Evolutionary conservation across 2,888 invertebrate species (phyloP).

Genomic region (Eupithecia subfuscata): DNA sequence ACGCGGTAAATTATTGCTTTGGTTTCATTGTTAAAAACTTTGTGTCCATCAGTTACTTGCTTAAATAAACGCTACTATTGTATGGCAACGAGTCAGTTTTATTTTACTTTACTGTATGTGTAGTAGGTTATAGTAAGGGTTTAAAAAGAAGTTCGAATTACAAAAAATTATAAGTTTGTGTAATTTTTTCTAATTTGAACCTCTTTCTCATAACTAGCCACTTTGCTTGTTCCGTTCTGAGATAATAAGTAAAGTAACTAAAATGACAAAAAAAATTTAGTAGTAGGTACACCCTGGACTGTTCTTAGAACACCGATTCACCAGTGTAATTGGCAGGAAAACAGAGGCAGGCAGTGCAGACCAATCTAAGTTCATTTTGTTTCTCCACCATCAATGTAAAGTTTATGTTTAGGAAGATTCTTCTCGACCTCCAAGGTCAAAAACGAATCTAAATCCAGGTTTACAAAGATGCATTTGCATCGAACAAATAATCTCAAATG

Average conservation of each 20-base stretch:
- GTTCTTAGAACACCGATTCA: not conserved
- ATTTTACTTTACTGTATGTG: not conserved
- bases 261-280: too few relatives aligned
- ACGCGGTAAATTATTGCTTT: not conserved
- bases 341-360: not conserved
- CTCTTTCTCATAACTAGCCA: not conserved
- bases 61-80: not conserved
- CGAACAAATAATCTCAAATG: constrained; percentile 20
- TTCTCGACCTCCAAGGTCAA: not conserved
- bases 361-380: not conserved
- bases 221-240: not conserved
- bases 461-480: constrained; percentile 15
- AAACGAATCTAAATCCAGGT: not conserved
- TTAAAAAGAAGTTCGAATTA: too few relatives aligned
- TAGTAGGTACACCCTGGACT: not conserved
- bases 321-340: not conserved
- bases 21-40: constrained; percentile 6
- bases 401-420: not conserved
- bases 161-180: too few relatives aligned
- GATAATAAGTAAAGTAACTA: not conserved
- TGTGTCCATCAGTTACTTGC: not conserved
- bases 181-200: not conserved
- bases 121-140: too few relatives aligned
- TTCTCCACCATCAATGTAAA: not conserved
- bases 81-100: not conserved